These are phyloP conservation scores for Aphidius gifuensis DNA, from an alignment of 1,140 invertebrate genomes.

Conservation along the genomic window DNA sequence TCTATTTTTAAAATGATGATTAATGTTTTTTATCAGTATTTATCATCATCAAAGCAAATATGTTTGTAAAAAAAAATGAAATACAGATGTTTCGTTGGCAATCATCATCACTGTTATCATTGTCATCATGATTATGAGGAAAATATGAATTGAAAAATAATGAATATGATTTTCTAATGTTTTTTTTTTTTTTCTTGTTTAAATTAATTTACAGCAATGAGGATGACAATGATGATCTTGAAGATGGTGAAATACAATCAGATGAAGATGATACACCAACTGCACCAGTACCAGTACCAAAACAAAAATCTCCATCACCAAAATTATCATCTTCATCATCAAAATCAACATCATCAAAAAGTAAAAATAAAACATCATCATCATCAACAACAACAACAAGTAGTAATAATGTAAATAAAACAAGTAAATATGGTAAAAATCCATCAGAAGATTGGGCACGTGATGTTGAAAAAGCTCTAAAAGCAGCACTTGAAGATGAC, in stretches of 20 bases:
- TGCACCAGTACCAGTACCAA: conserved; percentile 18
- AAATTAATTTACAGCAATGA: conserved; percentile 30
- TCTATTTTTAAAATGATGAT: too few species aligned
- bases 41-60: too few species aligned
- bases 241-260: conserved; percentile 63
- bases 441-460: conserved; percentile 71
- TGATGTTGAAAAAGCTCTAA: conserved; percentile 72
- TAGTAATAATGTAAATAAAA: conserved; percentile 37
- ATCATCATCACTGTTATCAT: too few species aligned
- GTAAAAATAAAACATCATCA: conserved; percentile 33
- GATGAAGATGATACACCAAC: conserved; percentile 57
- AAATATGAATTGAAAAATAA: conserved; percentile 1
- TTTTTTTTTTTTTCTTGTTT: conserved; percentile 10
- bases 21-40: too few species aligned
- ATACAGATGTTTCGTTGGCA: too few species aligned
- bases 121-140: neutral
- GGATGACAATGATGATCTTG: conserved; percentile 55
- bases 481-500: conserved; percentile 61
- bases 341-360: conserved; percentile 39
- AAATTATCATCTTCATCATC: conserved; percentile 33
- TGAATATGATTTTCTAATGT: conserved; percentile 5
- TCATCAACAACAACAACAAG: conserved; percentile 26
- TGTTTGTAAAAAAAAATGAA: too few species aligned
- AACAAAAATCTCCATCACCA: conserved; percentile 20
- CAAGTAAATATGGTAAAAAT: conserved; percentile 43